These are phyloP conservation scores for Micronycteris hirsuta DNA, from an alignment of 2,113 vertebrate species.

Conservation along the genomic window DNA sequence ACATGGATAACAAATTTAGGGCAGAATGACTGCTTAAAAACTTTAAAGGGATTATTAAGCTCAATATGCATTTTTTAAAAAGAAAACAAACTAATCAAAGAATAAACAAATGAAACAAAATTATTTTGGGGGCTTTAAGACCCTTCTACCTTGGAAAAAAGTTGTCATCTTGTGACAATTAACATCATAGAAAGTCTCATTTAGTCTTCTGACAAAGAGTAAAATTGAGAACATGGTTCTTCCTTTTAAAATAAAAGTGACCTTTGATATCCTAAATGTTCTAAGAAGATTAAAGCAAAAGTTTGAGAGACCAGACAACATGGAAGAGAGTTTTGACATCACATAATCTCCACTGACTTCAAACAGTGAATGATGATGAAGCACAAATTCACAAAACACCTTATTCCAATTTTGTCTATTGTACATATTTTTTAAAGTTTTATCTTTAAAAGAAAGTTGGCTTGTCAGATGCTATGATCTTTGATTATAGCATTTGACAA, in stretches of 20 bases:
- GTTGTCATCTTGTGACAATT: constrained; percentile 33
- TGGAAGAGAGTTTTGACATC: not conserved
- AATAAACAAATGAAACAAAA: constrained; percentile 15
- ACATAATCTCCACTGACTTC: not conserved
- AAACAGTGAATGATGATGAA: not conserved
- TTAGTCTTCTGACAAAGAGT: not conserved
- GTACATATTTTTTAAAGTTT: not conserved
- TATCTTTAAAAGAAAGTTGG: not conserved
- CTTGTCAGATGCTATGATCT: not conserved
- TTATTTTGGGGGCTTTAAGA: not conserved
- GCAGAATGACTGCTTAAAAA: not conserved
- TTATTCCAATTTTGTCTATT: not conserved
- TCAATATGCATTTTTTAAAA: not conserved
- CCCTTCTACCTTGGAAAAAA: constrained; percentile 14
- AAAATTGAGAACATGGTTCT: constrained; percentile 4
- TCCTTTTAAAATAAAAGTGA: constrained; percentile 45
- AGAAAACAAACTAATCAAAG: constrained; percentile 29
- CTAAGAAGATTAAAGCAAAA: constrained; percentile 41
- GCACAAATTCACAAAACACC: not conserved
- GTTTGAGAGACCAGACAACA: not conserved
- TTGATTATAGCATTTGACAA: not conserved
- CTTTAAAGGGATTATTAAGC: not conserved
- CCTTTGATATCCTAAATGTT: constrained; percentile 41
- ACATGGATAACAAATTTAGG: not conserved
- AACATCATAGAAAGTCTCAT: not conserved